Conservation (phyloP, 2,888 invertebrate genomes). For the Aporophyla nigra region DNA sequence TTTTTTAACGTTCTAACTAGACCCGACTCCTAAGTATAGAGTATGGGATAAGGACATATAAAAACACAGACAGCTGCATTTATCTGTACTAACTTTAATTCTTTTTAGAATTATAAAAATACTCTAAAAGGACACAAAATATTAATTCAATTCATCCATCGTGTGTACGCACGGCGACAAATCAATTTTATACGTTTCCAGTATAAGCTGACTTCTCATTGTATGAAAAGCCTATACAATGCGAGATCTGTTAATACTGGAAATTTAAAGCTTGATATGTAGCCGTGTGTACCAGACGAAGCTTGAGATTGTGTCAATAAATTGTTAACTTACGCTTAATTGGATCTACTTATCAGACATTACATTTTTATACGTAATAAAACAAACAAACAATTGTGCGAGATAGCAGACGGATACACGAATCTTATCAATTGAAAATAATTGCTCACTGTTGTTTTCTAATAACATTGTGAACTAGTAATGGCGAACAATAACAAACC, state of each 20-base stretch:
- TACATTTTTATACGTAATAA: conserved; percentile 17
- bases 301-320: not conserved
- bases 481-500: not conserved
- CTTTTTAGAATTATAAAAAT: not conserved
- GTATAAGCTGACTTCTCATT: too few species aligned
- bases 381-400: conserved; percentile 34
- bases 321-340: not conserved
- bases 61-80: not conserved
- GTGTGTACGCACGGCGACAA: not conserved
- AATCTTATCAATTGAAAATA: conserved; percentile 30
- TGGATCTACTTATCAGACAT: not conserved
- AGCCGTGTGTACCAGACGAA: not conserved
- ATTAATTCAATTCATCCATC: not conserved
- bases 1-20: too few species aligned
- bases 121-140: not conserved
- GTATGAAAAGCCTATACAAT: too few species aligned
- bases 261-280: not conserved
- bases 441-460: conserved; percentile 13
- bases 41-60: not conserved
- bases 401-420: conserved; percentile 39
- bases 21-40: too few species aligned
- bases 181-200: too few species aligned
- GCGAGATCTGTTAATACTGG: too few species aligned
- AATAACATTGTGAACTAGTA: not conserved
- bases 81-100: too few species aligned